These are phyloP conservation scores for Leptopilina boulardi DNA, from an alignment of 1,140 invertebrate genomes.

Conservation along the genomic window DNA sequence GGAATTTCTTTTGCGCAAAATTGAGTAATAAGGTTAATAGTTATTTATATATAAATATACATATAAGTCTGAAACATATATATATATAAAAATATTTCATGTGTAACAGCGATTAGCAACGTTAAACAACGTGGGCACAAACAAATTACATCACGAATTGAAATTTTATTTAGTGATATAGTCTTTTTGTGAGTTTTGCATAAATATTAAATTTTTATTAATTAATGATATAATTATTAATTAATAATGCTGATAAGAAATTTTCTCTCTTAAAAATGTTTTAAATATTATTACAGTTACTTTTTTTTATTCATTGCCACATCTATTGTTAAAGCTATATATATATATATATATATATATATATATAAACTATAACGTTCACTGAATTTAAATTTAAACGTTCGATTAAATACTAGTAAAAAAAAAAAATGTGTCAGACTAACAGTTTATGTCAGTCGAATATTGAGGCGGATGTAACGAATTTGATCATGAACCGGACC, in stretches of 20 bases:
- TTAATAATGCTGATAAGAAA: too few species aligned
- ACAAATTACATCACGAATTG: too few species aligned
- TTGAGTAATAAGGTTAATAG: not conserved
- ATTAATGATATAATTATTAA: too few species aligned
- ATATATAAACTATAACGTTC: not conserved
- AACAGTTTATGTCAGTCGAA: not conserved
- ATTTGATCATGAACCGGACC: slow-evolving; percentile 12
- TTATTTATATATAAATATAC: not conserved
- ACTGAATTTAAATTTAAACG: slow-evolving; percentile 8
- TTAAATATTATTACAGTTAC: too few species aligned
- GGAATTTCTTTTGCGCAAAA: not conserved
- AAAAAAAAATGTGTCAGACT: slow-evolving; percentile 6
- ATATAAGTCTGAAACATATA: not conserved
- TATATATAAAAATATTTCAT: not conserved
- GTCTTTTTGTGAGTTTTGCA: too few species aligned
- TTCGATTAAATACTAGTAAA: not conserved
- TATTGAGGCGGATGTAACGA: slow-evolving; percentile 24
- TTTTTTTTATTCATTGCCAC: not conserved
- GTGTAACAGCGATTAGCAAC: not conserved
- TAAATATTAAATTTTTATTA: not conserved
- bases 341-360: not conserved
- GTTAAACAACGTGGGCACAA: too few species aligned
- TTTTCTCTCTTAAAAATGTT: too few species aligned
- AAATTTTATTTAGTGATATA: too few species aligned
- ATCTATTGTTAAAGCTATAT: not conserved